Evolutionary conservation across 1,140 invertebrate species (phyloP).

Genomic region (Trichonephila clavipes): DNA sequence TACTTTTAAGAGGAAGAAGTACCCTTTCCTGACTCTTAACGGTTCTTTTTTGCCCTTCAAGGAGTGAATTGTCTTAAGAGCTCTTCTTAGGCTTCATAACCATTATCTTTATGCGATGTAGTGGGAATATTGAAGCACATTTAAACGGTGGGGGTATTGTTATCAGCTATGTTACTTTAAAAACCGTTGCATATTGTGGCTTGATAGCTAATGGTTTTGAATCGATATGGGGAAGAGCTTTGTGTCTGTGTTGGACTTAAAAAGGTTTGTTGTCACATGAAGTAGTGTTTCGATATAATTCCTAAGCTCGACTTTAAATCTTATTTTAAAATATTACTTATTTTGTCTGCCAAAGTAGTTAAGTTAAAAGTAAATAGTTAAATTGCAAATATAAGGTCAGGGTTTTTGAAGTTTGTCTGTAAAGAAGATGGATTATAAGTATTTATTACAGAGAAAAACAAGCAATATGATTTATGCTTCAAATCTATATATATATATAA

Average conservation of each 20-base stretch:
- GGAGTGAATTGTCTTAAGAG: neutral
- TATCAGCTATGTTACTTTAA: neutral
- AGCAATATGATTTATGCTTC: too few species aligned
- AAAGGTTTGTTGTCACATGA: neutral
- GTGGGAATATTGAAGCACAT: neutral
- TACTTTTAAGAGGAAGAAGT: neutral
- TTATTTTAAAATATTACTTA: neutral
- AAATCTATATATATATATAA: too few species aligned
- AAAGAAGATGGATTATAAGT: too few species aligned
- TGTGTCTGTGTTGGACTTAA: neutral
- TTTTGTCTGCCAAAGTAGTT: too few species aligned
- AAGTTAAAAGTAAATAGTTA: too few species aligned
- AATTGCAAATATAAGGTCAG: too few species aligned
- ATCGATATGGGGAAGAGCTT: neutral
- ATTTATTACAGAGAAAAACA: too few species aligned
- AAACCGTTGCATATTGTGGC: neutral
- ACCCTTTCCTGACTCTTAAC: neutral
- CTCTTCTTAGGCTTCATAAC: neutral
- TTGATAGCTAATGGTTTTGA: constrained; percentile 26
- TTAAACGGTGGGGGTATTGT: neutral
- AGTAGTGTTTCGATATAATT: neutral
- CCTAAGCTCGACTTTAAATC: neutral
- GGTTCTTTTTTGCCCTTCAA: constrained; percentile 5
- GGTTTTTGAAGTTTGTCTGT: too few species aligned
- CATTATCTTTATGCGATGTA: neutral